Evolutionary conservation across 2,113 vertebrate genomes (phyloP).

Genomic region (Piprites chloris): DNA sequence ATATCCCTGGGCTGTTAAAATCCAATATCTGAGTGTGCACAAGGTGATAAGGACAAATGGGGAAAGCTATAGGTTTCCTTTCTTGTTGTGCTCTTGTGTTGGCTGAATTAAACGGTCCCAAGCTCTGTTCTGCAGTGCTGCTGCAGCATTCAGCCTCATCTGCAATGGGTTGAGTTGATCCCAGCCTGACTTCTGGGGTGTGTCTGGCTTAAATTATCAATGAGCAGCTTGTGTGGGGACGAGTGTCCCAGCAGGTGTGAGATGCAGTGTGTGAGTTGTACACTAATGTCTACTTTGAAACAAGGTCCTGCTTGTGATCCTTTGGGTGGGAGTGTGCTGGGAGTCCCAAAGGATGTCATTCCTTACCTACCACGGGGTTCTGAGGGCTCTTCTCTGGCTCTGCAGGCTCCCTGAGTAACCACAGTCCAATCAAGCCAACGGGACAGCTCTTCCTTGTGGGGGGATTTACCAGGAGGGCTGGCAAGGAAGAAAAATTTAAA

Average conservation of each 20-base stretch:
- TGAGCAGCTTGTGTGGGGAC: neutral
- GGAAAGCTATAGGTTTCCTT: neutral
- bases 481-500: neutral
- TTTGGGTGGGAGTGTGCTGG: neutral
- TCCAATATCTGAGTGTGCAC: neutral
- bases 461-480: neutral
- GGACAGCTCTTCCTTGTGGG: neutral
- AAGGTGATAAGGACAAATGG: neutral
- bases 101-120: neutral
- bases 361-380: fast-evolving
- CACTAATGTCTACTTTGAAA: fast-evolving
- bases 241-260: neutral
- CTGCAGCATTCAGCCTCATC: neutral
- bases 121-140: neutral
- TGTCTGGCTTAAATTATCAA: neutral
- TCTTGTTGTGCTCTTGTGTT: neutral
- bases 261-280: fast-evolving
- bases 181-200: neutral
- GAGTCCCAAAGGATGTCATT: fast-evolving
- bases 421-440: neutral
- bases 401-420: neutral
- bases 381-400: neutral
- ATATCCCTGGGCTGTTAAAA: neutral
- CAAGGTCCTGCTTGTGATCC: neutral
- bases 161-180: neutral